These are phyloP conservation scores for Ptychochromis oligacanthus DNA, from an alignment of 2,113 vertebrate genomes.

Conservation along the genomic window DNA sequence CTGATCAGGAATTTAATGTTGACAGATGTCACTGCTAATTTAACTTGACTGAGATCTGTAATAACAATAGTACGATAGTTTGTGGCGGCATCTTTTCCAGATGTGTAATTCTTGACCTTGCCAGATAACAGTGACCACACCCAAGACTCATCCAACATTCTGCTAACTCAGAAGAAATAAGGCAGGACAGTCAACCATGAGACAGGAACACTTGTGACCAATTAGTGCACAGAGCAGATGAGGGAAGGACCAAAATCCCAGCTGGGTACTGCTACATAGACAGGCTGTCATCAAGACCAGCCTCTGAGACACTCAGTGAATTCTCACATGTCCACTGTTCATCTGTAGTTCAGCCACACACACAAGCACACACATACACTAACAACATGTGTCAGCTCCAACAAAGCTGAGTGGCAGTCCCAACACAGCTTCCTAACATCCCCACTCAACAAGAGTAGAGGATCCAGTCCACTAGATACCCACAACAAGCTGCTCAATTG, in stretches of 20 bases:
- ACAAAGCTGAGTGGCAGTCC: conserved; percentile 70
- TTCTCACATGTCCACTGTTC: conserved; percentile 67
- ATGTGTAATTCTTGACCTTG: conserved; percentile 1
- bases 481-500: conserved; percentile 83
- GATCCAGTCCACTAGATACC: conserved; percentile 84
- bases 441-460: conserved; percentile 77
- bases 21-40: not conserved
- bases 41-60: not conserved
- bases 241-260: conserved; percentile 53
- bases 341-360: conserved; percentile 51
- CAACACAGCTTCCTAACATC: conserved; percentile 79
- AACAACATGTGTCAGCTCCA: conserved; percentile 65
- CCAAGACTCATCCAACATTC: conserved; percentile 3
- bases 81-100: not conserved
- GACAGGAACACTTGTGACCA: conserved; percentile 71
- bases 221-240: conserved; percentile 58
- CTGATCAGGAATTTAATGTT: not conserved
- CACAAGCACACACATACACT: conserved; percentile 3
- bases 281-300: conserved; percentile 68
- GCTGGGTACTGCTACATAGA: conserved; percentile 64
- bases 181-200: conserved; percentile 48
- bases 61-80: not conserved
- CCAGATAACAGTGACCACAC: conserved; percentile 41
- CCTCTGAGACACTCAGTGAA: conserved; percentile 49
- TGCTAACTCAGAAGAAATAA: conserved; percentile 39